phyloP scores from a whole-genome alignment of 2,797 vertebrate species.

The Austrolebias charrua region DNA sequence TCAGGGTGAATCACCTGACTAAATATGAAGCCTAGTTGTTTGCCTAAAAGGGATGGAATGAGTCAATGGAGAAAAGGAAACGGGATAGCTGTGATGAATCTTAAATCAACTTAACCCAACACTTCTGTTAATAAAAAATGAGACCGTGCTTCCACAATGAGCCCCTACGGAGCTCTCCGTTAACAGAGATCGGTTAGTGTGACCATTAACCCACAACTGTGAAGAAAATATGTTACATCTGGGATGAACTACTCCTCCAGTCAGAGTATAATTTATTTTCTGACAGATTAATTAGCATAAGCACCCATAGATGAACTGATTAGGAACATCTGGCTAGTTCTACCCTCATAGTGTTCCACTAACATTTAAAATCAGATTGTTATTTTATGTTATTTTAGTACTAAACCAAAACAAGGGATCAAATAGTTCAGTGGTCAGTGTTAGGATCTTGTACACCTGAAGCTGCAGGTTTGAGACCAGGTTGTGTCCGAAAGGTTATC shows the following conservation, averaged over 20 bases:
- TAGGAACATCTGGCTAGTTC: neutral
- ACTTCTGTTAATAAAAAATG: conserved; percentile 68
- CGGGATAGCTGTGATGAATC: conserved; percentile 38
- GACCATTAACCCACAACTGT: conserved; percentile 21
- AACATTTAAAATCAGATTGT: conserved; percentile 11
- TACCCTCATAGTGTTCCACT: neutral
- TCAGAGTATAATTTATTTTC: neutral
- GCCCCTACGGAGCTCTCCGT: conserved; percentile 35
- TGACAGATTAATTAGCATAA: conserved; percentile 3
- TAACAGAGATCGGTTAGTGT: conserved; percentile 14
- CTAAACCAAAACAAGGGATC: neutral
- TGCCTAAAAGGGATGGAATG: conserved; percentile 30
- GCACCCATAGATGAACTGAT: neutral
- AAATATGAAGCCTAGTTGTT: conserved; percentile 1
- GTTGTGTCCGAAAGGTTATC: too few species aligned
- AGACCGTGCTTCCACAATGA: conserved; percentile 44
- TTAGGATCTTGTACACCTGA: too few species aligned
- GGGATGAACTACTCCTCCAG: conserved; percentile 8
- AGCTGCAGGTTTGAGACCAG: too few species aligned
- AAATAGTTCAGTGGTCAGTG: too few species aligned
- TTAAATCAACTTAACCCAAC: conserved; percentile 56
- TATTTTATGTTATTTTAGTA: conserved; percentile 4
- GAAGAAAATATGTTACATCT: conserved; percentile 15
- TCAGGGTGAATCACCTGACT: conserved; percentile 17
- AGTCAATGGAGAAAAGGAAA: conserved; percentile 57